Evolutionary conservation across 2,888 invertebrate species (phyloP), one percentile per base, ranked within the genome.

Genomic region (Romanomermis culicivorax): DNA sequence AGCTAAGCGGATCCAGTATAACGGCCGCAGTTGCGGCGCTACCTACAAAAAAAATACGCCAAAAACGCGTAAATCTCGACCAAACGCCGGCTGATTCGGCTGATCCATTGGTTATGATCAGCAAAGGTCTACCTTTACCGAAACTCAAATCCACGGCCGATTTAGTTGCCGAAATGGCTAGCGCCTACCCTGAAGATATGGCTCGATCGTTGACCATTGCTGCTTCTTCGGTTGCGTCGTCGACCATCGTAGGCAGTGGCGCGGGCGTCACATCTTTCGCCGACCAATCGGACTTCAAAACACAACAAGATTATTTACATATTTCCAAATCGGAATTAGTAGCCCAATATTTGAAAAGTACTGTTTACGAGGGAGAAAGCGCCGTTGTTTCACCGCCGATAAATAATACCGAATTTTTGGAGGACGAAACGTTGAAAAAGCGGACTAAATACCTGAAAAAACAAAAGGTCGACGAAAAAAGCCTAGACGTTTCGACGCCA

Each of bases 91-190:
- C 47, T 20, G 47, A 11, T 45, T 49, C 50, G 14, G 50, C 29
- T 4, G 29, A 27, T 27, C 45, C 45, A 23, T 45, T 45, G 45
- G 7, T 4, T 4, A n/a, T 45, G 45, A 45, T 45, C 23, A 45
- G 45, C 45, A 7, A 7, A 11, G 45, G 45, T 23, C 11, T 25
- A 3, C 50, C 26, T 7, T 27, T n/a, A 27, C n/a, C 53, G 2
- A 54, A 57, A 43, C 26, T 57, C 24, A 57, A 57, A 29, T 29
- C 53, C 17, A 57, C 56, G 20, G 56, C 56, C 14, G 54, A 57
- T 24, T 42, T 57, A 26, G 50, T 57, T 11, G 56, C 56, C 14
- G 56, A 57, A 36, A 55, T 55, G 53, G 54, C 49, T 27, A 25
- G 26, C 17, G 4, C n/a, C 4, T 53, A 43, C 23, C 51, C 50